phyloP scores from a whole-genome alignment of 2,113 vertebrate genomes.

The Pelmatolapia mariae region DNA sequence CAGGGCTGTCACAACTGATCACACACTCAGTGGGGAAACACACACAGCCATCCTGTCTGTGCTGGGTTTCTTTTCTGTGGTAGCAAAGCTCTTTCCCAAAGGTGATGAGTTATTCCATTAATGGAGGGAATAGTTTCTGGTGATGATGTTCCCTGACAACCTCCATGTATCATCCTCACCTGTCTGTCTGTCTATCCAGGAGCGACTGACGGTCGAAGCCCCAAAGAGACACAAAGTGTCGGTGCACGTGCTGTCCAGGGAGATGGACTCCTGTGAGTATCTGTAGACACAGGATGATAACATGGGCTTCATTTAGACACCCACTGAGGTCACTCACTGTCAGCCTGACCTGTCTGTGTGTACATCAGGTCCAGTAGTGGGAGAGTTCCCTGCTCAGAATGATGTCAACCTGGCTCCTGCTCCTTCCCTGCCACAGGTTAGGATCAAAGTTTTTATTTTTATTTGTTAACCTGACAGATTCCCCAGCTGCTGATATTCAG shows the following conservation, averaged over 20 bases:
- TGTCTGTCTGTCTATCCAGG: conserved; percentile 64
- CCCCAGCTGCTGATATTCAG: background rate
- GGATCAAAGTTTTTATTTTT: background rate
- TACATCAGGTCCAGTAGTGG: conserved; percentile 86
- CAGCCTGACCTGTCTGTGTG: background rate
- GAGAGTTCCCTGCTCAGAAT: conserved; percentile 93
- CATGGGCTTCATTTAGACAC: background rate
- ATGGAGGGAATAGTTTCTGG: background rate
- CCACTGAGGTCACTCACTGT: background rate
- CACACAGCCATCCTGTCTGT: background rate
- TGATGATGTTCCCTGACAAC: background rate
- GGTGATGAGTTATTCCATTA: background rate
- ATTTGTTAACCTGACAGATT: background rate
- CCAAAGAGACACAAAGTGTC: conserved; percentile 95
- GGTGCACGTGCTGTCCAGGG: conserved; percentile 93
- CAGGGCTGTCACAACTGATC: background rate
- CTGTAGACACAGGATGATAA: background rate
- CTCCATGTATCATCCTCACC: background rate
- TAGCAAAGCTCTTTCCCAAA: background rate
- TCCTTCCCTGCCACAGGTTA: conserved; percentile 92
- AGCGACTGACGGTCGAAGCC: conserved; percentile 86
- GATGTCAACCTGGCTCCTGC: conserved; percentile 92
- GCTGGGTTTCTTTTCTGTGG: background rate
- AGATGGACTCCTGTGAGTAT: conserved; percentile 98
- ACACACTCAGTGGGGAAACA: background rate